Percentiles rank a stretch among this genome's conserved stretches.
These are phyloP conservation scores for Arbacia lixula DNA, from an alignment of 53 echinoderm and acorn worm species.

Conservation along the genomic window DNA sequence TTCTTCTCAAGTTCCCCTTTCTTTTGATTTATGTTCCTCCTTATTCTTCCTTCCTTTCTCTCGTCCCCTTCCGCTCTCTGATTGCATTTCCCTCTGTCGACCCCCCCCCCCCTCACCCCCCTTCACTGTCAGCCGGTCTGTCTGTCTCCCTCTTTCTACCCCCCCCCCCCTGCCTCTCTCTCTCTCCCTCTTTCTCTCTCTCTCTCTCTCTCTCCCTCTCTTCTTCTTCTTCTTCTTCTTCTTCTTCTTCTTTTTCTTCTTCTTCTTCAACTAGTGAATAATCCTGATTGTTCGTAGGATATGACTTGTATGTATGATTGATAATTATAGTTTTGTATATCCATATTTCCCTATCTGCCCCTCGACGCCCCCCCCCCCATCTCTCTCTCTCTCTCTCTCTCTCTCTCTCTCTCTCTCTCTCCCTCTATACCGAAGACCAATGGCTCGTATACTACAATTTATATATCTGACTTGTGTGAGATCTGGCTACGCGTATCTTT, in stretches of 20 bases:
- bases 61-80: not conserved
- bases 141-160: not conserved
- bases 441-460: too few species aligned
- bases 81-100: not conserved
- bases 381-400: not conserved
- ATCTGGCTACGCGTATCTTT: too few species aligned
- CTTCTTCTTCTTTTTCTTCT: not conserved
- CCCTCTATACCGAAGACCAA: not conserved
- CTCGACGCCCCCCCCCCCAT: not conserved
- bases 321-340: too few species aligned
- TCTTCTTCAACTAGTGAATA: not conserved
- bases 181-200: too few species aligned
- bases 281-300: not conserved
- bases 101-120: not conserved
- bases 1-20: not conserved
- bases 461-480: too few species aligned
- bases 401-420: not conserved
- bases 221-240: too few species aligned
- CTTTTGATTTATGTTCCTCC: not conserved
- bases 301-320: too few species aligned
- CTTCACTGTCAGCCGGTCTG: not conserved
- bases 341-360: too few species aligned
- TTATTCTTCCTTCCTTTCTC: not conserved
- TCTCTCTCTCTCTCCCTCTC: not conserved
- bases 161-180: too few species aligned